phyloP scores from a whole-genome alignment of 2,797 vertebrate species.

The Gymnocypris eckloni region DNA sequence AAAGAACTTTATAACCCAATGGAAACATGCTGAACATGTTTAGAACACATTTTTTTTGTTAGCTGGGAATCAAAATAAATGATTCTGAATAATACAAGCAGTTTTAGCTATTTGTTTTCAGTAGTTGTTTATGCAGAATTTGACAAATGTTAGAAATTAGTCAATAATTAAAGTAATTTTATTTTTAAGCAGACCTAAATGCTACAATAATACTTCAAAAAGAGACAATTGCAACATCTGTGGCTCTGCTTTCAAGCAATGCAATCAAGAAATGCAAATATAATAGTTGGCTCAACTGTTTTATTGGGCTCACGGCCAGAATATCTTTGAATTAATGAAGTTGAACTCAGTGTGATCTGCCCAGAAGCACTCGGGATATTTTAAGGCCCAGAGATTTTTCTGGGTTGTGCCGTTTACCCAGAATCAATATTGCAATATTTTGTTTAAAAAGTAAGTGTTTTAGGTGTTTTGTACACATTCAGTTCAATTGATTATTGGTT shows the following conservation, averaged over 20 bases:
- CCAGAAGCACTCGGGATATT: background rate
- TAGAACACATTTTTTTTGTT: too few relatives aligned
- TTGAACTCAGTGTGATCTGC: background rate
- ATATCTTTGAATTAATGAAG: constrained; percentile 10
- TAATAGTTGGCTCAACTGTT: constrained; percentile 1
- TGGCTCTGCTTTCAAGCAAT: background rate
- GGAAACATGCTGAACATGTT: background rate
- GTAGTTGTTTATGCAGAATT: background rate
- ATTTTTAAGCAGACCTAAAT: background rate
- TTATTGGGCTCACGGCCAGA: constrained; percentile 7
- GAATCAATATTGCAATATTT: background rate
- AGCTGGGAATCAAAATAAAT: background rate
- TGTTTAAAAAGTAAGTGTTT: background rate
- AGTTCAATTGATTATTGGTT: background rate
- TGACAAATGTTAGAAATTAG: background rate
- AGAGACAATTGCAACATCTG: background rate
- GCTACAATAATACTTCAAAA: background rate
- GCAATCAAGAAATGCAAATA: constrained; percentile 13
- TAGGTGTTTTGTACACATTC: background rate
- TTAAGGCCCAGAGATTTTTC: background rate
- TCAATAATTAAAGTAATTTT: background rate
- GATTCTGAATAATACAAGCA: background rate
- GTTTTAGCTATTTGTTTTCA: background rate
- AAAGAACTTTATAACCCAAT: background rate
- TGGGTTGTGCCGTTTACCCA: background rate